Conservation (phyloP, 2,888 invertebrate genomes). For the Heterodera filipjevi region DNA sequence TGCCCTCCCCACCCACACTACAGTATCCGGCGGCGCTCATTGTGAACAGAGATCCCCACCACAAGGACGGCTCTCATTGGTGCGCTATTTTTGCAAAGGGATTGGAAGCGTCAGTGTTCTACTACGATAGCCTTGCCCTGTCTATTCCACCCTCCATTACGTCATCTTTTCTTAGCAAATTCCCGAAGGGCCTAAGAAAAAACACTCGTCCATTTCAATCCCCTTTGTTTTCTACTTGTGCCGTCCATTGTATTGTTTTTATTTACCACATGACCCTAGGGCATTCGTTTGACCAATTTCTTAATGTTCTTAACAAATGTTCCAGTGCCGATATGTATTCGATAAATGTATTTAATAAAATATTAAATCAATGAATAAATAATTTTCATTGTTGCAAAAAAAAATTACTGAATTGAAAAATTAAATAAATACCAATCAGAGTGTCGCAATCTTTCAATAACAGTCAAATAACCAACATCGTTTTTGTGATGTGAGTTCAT, state of each 20-base stretch:
- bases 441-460: background rate
- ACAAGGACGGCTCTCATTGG: slow-evolving; percentile 25
- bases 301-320: slow-evolving; percentile 2
- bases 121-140: slow-evolving; percentile 23
- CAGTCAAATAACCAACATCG: background rate
- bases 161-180: background rate
- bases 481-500: background rate
- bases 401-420: background rate
- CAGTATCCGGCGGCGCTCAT: slow-evolving; percentile 17
- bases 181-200: background rate
- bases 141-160: background rate
- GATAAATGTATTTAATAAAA: background rate
- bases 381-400: background rate
- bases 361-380: background rate
- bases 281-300: background rate
- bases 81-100: slow-evolving; percentile 13
- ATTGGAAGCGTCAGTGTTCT: background rate
- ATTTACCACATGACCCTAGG: slow-evolving; percentile 12
- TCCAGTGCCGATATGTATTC: slow-evolving; percentile 2
- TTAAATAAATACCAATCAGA: background rate
- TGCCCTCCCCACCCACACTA: slow-evolving; percentile 5
- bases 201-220: slow-evolving; percentile 16
- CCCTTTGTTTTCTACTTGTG: slow-evolving; percentile 9
- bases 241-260: slow-evolving; percentile 21
- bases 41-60: slow-evolving; percentile 14